phyloP scores from a whole-genome alignment of 2,113 vertebrate species.

The Macaca nemestrina region DNA sequence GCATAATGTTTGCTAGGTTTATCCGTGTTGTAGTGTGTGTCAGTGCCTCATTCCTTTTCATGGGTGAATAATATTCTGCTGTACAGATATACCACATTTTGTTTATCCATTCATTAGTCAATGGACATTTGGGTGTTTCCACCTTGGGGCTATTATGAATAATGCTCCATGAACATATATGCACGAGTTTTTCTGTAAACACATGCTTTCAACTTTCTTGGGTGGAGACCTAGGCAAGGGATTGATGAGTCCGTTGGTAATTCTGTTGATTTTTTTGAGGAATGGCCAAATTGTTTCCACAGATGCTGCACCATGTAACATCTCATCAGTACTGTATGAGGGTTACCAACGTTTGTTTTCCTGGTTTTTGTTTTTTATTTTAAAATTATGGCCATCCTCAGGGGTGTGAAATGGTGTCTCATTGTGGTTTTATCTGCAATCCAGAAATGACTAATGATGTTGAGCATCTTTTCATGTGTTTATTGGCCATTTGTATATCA shows the following conservation, averaged over 20 bases:
- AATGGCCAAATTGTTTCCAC: neutral
- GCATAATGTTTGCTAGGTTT: neutral
- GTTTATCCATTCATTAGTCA: neutral
- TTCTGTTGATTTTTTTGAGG: neutral
- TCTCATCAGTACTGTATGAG: neutral
- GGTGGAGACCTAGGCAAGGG: neutral
- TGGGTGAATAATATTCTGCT: neutral
- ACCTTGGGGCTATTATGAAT: neutral
- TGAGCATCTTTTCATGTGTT: neutral
- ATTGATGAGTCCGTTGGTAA: neutral
- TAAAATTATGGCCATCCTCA: neutral
- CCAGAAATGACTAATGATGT: neutral
- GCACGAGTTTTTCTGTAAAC: neutral
- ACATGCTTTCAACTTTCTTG: neutral
- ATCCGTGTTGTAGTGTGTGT: too few species aligned
- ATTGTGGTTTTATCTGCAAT: neutral
- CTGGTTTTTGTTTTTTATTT: neutral
- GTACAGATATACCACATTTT: neutral
- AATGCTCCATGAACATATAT: neutral
- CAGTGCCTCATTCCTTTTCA: neutral
- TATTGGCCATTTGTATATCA: neutral
- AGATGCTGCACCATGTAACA: neutral
- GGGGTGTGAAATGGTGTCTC: neutral
- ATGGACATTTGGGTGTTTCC: neutral
- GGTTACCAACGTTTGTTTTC: neutral